Base-by-base conservation (phyloP, 1,140 invertebrate genomes). In the Aradophagus sp. region DNA sequence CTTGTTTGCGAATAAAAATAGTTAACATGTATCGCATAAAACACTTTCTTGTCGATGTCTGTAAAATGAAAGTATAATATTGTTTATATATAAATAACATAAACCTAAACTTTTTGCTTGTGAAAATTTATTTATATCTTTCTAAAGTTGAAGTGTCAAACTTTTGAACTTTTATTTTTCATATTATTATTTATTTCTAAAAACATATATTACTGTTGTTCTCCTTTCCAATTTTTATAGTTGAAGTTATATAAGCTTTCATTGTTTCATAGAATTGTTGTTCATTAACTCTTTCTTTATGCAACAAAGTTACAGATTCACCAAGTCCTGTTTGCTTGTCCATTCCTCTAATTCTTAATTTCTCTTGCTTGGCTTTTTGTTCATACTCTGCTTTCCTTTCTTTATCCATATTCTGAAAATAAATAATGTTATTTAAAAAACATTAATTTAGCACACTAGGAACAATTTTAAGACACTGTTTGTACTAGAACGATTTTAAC, bases 311-410 rank as follows among this genome's bases (percentile, higher is more conserved):
- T 2, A 31, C n/a, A 6, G 6, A 31, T 11, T 31, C 29, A 5
- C 29, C 29, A 31, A 10, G 4, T 3, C 31, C 19, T 0, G 31
- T 36, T 15, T 13, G 17, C 11, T 36, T 50, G 12, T 35, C 32
- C 2, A 14, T n/a, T 13, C 13, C 16, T 7, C 19, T 20, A 0
- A 15, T 0, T 26, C 15, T 20, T 8, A 36, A 36, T 23, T 50
- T 50, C 11, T 50, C 45, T 4, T 50, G 31, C 8, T 36, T 50
- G 3, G 45, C 31, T 10, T 26, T 23, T 26, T 36, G 35, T 26
- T 50, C 32, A 15, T 50, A 50, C 1, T 10, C 3, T 8, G 17
- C 45, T 50, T 35, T 31, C 2, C 3, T 10, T 31, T 31, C 6
- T 31, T 31, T 31, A 11, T 10, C n/a, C n/a, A 31, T 8, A 10